phyloP scores from a whole-genome alignment of 2,888 invertebrate species.

The Drepanosiphum platanoidis region DNA sequence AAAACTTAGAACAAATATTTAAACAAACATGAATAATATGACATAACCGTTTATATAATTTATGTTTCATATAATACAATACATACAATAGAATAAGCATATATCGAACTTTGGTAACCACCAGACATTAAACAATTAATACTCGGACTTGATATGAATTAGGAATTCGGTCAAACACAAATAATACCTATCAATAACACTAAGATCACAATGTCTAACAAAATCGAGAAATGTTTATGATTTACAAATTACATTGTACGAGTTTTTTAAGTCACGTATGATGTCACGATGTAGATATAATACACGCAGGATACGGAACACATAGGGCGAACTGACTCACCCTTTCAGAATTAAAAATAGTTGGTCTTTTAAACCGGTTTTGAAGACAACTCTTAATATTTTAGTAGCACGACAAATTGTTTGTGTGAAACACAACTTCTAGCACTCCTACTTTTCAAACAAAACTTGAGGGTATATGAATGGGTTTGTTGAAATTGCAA shows the following conservation, averaged over 20 bases:
- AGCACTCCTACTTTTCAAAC: background rate
- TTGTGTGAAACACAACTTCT: background rate
- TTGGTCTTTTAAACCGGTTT: constrained; percentile 44
- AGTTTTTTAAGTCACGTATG: background rate
- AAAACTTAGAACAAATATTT: background rate
- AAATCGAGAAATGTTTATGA: background rate
- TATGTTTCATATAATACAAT: too few species aligned
- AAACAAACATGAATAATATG: too few species aligned
- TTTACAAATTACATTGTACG: background rate
- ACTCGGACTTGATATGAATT: background rate
- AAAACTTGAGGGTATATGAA: background rate
- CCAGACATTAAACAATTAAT: constrained; percentile 4
- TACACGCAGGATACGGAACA: background rate
- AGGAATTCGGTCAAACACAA: background rate
- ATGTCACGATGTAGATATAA: background rate
- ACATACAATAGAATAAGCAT: background rate
- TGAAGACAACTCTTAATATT: background rate
- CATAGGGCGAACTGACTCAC: background rate
- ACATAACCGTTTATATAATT: too few species aligned
- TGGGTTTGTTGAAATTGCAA: background rate
- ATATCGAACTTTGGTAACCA: background rate
- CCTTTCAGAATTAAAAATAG: background rate
- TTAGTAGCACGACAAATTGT: background rate
- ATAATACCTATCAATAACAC: too few species aligned
- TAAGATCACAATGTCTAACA: background rate